Evolutionary conservation across 2,888 invertebrate genomes (phyloP).

Genomic region (Calephelis perditalis): DNA sequence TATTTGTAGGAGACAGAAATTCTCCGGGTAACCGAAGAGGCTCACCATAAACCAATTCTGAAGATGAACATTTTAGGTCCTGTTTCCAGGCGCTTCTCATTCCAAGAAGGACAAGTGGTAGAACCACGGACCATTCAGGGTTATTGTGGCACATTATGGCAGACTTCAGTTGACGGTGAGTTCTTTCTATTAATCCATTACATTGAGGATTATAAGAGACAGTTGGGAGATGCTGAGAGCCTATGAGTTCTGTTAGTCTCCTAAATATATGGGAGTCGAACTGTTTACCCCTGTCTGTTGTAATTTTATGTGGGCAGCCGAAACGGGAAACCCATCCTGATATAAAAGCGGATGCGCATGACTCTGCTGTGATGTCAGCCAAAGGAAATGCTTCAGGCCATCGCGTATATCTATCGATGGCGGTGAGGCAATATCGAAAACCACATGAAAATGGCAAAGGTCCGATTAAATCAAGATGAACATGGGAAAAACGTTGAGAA

Average conservation of each 20-base stretch:
- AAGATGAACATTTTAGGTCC: too few species aligned
- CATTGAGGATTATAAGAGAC: conserved; percentile 19
- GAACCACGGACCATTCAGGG: conserved; percentile 15
- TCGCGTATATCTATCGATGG: not conserved
- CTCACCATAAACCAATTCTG: too few species aligned
- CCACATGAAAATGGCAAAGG: not conserved
- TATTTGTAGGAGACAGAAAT: too few species aligned
- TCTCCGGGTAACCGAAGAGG: too few species aligned
- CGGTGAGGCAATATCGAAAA: not conserved
- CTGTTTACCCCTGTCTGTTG: conserved; percentile 27
- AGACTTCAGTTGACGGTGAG: conserved; percentile 19
- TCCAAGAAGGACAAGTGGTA: conserved; percentile 20
- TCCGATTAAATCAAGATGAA: not conserved
- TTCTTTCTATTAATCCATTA: conserved; percentile 20
- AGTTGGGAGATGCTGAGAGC: not conserved
- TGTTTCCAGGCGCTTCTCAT: conserved; percentile 11
- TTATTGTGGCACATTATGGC: conserved; percentile 13
- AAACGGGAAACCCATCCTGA: not conserved
- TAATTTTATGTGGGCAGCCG: not conserved
- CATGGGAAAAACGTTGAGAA: not conserved
- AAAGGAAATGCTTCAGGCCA: conserved; percentile 1
- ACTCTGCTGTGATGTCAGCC: not conserved
- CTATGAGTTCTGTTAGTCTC: conserved; percentile 11
- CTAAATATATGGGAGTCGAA: conserved; percentile 23
- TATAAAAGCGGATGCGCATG: not conserved